These are phyloP conservation scores for Paraescarpia echinospica DNA, from an alignment of 1,140 invertebrate species.

Conservation along the genomic window DNA sequence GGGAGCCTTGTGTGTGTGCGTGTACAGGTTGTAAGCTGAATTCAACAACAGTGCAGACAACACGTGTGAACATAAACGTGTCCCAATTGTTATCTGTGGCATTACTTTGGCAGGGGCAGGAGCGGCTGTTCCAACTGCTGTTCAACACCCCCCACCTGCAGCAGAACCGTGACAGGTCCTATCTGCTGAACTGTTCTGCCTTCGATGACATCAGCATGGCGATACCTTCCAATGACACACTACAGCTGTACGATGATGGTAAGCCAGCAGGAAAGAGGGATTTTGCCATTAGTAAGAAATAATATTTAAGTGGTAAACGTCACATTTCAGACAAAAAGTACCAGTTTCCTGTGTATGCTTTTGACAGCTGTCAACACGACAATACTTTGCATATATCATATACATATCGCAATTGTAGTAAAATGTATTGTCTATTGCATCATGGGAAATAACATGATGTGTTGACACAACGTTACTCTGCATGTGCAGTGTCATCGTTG, in stretches of 20 bases:
- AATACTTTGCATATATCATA: too few relatives aligned
- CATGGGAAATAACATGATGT: too few relatives aligned
- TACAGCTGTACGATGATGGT: conserved; percentile 52
- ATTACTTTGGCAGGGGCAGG: conserved; percentile 34
- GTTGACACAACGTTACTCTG: too few relatives aligned
- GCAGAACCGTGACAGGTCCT: conserved; percentile 39
- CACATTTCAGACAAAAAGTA: too few relatives aligned
- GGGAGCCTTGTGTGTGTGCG: not conserved
- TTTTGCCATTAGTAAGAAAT: too few relatives aligned
- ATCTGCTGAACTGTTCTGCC: conserved; percentile 39
- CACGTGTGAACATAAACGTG: not conserved
- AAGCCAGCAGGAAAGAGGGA: conserved; percentile 19
- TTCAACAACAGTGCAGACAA: not conserved
- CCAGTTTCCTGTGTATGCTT: too few relatives aligned
- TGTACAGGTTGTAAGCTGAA: not conserved
- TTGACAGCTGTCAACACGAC: too few relatives aligned
- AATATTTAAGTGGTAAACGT: too few relatives aligned
- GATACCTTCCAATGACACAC: conserved; percentile 38
- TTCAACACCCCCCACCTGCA: conserved; percentile 44
- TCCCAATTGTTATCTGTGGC: not conserved
- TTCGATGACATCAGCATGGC: conserved; percentile 41
- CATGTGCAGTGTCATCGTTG: too few relatives aligned
- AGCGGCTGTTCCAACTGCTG: conserved; percentile 46
- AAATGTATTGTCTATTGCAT: too few relatives aligned
- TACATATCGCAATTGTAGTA: too few relatives aligned